These are phyloP conservation scores for Polypedilum pembai DNA, from an alignment of 1,140 invertebrate genomes.

Conservation along the genomic window DNA sequence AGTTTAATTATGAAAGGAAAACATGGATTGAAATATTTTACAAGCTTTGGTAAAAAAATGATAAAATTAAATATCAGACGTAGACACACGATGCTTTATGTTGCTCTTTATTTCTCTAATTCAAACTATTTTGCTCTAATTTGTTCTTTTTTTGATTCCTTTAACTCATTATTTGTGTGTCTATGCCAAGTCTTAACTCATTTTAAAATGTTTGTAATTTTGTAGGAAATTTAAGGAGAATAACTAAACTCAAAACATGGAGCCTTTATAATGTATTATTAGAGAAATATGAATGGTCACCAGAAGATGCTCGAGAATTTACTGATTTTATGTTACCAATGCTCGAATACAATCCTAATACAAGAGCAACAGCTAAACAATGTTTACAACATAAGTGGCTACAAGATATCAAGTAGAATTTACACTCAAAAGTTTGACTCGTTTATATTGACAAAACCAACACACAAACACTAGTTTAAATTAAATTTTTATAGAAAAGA, in stretches of 20 bases:
- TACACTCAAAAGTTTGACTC: not conserved
- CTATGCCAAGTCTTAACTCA: constrained; percentile 71
- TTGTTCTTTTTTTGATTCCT: not conserved
- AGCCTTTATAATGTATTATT: constrained; percentile 81
- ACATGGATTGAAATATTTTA: constrained; percentile 43
- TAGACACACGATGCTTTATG: not conserved
- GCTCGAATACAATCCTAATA: constrained; percentile 88
- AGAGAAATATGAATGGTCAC: constrained; percentile 92
- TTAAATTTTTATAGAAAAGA: no score
- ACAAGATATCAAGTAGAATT: constrained; percentile 31
- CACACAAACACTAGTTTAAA: no score
- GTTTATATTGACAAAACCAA: no score
- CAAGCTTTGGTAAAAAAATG: constrained; percentile 38
- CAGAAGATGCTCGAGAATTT: constrained; percentile 79
- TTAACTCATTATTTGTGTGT: constrained; percentile 46
- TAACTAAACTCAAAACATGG: constrained; percentile 91
- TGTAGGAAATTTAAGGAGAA: constrained; percentile 83
- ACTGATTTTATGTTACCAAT: constrained; percentile 90
- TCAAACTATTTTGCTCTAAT: not conserved
- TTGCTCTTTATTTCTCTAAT: not conserved
- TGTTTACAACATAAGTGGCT: constrained; percentile 92
- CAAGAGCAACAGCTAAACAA: constrained; percentile 84
- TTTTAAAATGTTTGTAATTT: constrained; percentile 54
- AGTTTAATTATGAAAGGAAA: constrained; percentile 42
- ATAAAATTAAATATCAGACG: not conserved